phyloP scores from a whole-genome alignment of 2,888 invertebrate species.

The Sinodicranocentrus sp. region DNA sequence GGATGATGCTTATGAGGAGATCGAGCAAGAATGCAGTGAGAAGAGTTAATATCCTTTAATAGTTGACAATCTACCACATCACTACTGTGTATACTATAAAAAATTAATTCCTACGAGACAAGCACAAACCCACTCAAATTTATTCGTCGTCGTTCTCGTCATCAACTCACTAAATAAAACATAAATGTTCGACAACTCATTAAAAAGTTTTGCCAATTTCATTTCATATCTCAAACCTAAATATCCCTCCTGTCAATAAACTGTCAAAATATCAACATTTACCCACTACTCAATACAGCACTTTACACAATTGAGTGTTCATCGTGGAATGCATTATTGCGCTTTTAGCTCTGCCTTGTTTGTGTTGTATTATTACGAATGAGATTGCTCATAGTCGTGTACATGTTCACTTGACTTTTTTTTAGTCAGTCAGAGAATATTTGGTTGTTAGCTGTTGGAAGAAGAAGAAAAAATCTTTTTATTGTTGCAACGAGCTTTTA shows the following conservation, averaged over 20 bases:
- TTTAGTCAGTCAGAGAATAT: background rate
- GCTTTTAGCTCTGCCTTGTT: background rate
- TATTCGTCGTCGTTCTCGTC: background rate
- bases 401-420: background rate
- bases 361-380: background rate
- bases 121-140: background rate
- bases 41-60: conserved; percentile 16
- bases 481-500: conserved; percentile 32
- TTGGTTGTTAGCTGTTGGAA: background rate
- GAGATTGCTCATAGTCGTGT: background rate
- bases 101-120: background rate
- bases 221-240: conserved; percentile 56
- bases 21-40: background rate
- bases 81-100: background rate
- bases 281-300: conserved; percentile 33
- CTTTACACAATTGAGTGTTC: too few species aligned
- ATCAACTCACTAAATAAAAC: conserved; percentile 7
- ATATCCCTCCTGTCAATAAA: conserved; percentile 67
- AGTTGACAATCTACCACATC: conserved; percentile 32
- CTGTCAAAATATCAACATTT: conserved; percentile 65
- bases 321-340: background rate
- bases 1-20: background rate
- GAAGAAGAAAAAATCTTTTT: conserved; percentile 16
- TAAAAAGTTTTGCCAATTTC: conserved; percentile 47
- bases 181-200: conserved; percentile 44